These are phyloP conservation scores for Peromyscus maniculatus DNA, from an alignment of 2,113 vertebrate genomes.

Conservation along the genomic window DNA sequence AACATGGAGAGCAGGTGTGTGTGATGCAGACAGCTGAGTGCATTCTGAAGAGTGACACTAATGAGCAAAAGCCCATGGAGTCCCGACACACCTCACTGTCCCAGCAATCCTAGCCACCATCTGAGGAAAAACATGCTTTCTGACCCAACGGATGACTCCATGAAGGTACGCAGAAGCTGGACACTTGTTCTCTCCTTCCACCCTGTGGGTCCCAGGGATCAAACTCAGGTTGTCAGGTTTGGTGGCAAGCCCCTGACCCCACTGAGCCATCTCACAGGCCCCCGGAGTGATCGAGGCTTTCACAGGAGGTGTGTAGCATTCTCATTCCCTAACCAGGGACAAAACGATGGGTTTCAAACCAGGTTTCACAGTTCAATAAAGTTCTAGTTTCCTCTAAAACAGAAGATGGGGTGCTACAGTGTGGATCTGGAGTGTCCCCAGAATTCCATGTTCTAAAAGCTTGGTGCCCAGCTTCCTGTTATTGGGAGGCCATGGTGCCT, in stretches of 20 bases:
- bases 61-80: not conserved
- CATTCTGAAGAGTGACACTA: not conserved
- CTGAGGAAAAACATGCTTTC: not conserved
- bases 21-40: not conserved
- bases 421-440: not conserved
- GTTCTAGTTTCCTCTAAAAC: not conserved
- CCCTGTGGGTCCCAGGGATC: not conserved
- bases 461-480: not conserved
- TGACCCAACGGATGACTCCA: not conserved
- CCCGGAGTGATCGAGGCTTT: not conserved
- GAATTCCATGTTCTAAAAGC: not conserved
- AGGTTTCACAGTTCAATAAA: conserved; percentile 6
- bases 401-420: not conserved
- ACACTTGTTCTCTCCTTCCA: not conserved
- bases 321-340: not conserved
- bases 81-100: not conserved
- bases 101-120: not conserved
- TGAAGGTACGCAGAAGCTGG: not conserved
- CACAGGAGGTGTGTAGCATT: not conserved
- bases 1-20: not conserved
- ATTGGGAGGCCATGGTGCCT: not conserved
- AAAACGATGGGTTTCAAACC: not conserved
- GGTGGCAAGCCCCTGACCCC: not conserved
- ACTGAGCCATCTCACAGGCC: not conserved
- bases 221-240: not conserved